Conservation (phyloP, 2,888 invertebrate genomes). For the Scrobipalpa atriplicella region DNA sequence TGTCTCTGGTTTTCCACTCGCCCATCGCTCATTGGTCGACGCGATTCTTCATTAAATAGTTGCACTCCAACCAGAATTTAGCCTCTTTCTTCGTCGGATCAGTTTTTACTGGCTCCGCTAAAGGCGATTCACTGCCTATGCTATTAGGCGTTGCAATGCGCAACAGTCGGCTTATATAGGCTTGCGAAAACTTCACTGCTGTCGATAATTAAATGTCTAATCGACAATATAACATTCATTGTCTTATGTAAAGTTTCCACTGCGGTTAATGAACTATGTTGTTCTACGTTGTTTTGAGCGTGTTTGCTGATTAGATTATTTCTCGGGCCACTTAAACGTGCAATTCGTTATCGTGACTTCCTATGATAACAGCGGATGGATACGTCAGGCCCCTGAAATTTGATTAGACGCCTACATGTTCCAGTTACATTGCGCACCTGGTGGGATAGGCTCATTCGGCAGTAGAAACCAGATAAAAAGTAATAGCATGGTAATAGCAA, state of each 20-base stretch:
- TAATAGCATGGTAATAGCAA: constrained; percentile 28
- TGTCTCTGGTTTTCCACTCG: constrained; percentile 57
- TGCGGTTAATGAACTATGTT: constrained; percentile 67
- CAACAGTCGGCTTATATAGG: constrained; percentile 44
- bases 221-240: constrained; percentile 44
- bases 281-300: constrained; percentile 50
- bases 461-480: constrained; percentile 21
- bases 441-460: not conserved
- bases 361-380: constrained; percentile 49
- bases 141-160: constrained; percentile 51
- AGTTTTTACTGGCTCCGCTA: constrained; percentile 47
- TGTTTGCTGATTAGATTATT: constrained; percentile 65
- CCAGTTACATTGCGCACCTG: not conserved
- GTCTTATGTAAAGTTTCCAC: constrained; percentile 49
- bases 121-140: constrained; percentile 42
- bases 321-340: constrained; percentile 52
- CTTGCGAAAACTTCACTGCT: constrained; percentile 51
- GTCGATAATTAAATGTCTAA: constrained; percentile 40
- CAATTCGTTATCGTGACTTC: constrained; percentile 58
- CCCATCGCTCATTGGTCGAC: constrained; percentile 54
- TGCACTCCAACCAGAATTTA: constrained; percentile 63
- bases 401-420: not conserved
- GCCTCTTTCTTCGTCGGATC: constrained; percentile 58
- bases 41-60: constrained; percentile 58
- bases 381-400: constrained; percentile 40